Evolutionary conservation across 2,888 invertebrate species (phyloP), one percentile per base, ranked within the genome.

Genomic region (Cataglyphis cursor): DNA sequence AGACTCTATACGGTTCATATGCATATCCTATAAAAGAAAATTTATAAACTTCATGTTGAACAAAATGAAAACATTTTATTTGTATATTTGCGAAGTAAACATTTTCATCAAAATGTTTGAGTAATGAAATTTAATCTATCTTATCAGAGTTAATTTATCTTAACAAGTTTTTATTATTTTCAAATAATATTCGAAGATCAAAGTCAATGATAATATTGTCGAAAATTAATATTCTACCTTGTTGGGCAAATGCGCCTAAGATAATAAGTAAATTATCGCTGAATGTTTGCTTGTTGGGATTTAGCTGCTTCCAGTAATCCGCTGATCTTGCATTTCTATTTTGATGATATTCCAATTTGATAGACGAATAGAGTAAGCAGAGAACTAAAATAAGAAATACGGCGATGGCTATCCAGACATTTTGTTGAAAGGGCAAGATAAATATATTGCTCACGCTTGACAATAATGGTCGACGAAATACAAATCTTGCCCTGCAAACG

Each of bases 391-490:
- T 84, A 4, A 96, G 91, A 44, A 97, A 91, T 0, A 94, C 95
- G 6, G 95, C 88, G 24, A 96, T 95, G 41, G 96, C 96, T 70
- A 96, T 94, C 97, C 97, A 97, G 18, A 97, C 97, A 0, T 95
- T 94, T 44, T 93, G 95, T 81, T 96, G 95, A 91, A 97, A 97
- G 0, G 97, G 97, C 38, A 97, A 94, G 1, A 96, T 94, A 91
- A 97, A 97, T 64, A 97, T 96, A 92, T 97, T 97, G 87, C 96
- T 96, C 61, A 97, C 96, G 86, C 96, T 97, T 0, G 97, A 97
- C 6, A 97, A 93, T 91, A 97, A 96, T 1, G 97, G 97, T 92
- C 97, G 96, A 68, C 96, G 96, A 92, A 97, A 97, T 28, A 97
- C 96, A 92, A 97, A 97, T 90, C 96, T 96, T 0, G 97, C 84